Evolutionary conservation across 1,140 invertebrate genomes (phyloP).

Genomic region (Neelides sp.): DNA sequence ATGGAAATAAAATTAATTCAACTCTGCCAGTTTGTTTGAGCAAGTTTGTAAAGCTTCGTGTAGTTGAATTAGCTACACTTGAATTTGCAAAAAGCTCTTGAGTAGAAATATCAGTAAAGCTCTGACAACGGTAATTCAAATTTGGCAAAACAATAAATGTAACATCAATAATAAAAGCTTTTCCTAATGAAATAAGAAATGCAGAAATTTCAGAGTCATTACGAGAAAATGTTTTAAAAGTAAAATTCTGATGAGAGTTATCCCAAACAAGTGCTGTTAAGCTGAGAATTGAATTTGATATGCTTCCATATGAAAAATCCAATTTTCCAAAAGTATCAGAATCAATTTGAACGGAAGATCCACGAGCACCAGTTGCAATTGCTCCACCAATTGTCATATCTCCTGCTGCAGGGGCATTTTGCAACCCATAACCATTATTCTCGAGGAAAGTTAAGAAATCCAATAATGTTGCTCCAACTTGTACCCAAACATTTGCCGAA

Average conservation of each 20-base stretch:
- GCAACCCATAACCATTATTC: neutral
- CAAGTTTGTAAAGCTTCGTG: neutral
- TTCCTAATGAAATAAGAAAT: conserved; percentile 12
- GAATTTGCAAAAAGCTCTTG: conserved; percentile 7
- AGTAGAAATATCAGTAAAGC: conserved; percentile 11
- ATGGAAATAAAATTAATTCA: conserved; percentile 8
- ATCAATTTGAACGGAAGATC: conserved; percentile 3
- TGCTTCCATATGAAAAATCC: conserved; percentile 1
- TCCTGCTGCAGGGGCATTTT: conserved; percentile 3
- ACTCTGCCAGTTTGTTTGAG: neutral
- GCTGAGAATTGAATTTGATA: neutral
- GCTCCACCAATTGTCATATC: conserved; percentile 17
- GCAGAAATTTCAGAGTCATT: neutral
- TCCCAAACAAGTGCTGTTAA: conserved; percentile 5
- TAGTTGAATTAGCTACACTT: neutral
- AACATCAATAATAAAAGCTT: conserved; percentile 14
- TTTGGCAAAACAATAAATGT: conserved; percentile 4
- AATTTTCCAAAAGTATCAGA: conserved; percentile 17
- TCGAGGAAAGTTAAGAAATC: conserved; percentile 12
- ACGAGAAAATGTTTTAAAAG: neutral
- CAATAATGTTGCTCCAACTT: conserved; percentile 3
- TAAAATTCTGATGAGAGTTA: neutral
- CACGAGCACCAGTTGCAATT: conserved; percentile 20
- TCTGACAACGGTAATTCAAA: conserved; percentile 15
- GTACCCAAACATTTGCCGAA: conserved; percentile 1